Evolutionary conservation across 2,888 invertebrate species (phyloP).

Genomic region (Bhutanitis thaidina): DNA sequence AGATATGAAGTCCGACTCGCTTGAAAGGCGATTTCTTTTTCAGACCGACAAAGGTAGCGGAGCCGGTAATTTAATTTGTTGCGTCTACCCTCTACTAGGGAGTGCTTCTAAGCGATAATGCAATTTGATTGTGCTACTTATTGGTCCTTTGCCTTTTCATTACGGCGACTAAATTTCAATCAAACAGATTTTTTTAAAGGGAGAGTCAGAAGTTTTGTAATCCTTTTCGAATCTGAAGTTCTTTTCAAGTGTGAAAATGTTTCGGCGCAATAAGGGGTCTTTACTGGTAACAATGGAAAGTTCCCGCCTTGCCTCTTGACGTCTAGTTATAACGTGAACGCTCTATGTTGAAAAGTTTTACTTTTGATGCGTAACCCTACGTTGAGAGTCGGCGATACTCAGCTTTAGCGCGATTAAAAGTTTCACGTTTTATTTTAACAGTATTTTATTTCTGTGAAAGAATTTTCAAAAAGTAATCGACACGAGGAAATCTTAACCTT

Average conservation of each 20-base stretch:
- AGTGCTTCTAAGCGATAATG: slow-evolving; percentile 59
- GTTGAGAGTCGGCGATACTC: slow-evolving; percentile 28
- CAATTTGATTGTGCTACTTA: slow-evolving; percentile 73
- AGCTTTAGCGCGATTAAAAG: slow-evolving; percentile 25
- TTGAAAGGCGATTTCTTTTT: slow-evolving; percentile 58
- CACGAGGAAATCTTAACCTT: too few relatives aligned
- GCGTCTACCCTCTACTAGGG: slow-evolving; percentile 52
- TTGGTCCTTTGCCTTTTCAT: slow-evolving; percentile 71
- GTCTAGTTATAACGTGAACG: slow-evolving; percentile 41
- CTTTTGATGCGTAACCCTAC: slow-evolving; percentile 28
- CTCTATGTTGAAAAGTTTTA: slow-evolving; percentile 29
- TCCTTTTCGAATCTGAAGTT: slow-evolving; percentile 27
- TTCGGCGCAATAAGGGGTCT: slow-evolving; percentile 41
- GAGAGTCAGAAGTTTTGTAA: slow-evolving; percentile 30
- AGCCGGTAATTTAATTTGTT: slow-evolving; percentile 66
- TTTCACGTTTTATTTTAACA: background rate
- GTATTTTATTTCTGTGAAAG: slow-evolving; percentile 8
- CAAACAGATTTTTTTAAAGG: slow-evolving; percentile 29
- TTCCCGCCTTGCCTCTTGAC: slow-evolving; percentile 57
- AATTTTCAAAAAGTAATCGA: too few relatives aligned
- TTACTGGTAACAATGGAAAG: slow-evolving; percentile 49
- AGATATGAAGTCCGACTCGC: slow-evolving; percentile 28
- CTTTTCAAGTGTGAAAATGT: slow-evolving; percentile 44
- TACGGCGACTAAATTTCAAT: slow-evolving; percentile 52
- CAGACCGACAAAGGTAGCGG: slow-evolving; percentile 55